These are phyloP conservation scores for Porites australiensis DNA, from an alignment of 64 coral and sea anemone species.

Conservation along the genomic window DNA sequence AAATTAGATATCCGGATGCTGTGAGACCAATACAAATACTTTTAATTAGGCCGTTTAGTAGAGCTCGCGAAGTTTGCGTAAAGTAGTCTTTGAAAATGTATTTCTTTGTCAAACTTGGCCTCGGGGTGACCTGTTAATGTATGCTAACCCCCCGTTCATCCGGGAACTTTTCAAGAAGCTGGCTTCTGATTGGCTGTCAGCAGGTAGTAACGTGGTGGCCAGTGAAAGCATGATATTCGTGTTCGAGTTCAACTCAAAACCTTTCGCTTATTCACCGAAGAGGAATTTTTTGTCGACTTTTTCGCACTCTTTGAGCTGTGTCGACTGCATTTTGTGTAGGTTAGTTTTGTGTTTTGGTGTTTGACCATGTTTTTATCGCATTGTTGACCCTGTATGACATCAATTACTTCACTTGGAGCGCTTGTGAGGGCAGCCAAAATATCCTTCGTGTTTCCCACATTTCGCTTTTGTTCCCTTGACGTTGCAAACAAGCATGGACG, in stretches of 20 bases:
- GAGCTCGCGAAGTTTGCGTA: neutral
- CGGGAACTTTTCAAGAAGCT: conserved; percentile 85
- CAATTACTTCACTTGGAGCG: conserved; percentile 99
- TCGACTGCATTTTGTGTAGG: conserved; percentile 90
- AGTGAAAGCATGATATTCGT: conserved; percentile 99
- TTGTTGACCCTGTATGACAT: conserved; percentile 99
- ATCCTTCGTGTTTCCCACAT: conserved; percentile 80
- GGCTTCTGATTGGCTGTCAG: conserved; percentile 97
- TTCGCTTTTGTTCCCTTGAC: conserved; percentile 99
- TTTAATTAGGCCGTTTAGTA: neutral
- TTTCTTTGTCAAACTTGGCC: conserved; percentile 63
- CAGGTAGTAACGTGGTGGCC: conserved; percentile 99
- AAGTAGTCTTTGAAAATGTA: conserved; percentile 5
- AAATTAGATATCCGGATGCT: neutral
- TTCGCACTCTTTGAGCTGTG: conserved; percentile 78
- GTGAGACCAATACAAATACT: conserved; percentile 10
- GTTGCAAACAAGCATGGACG: conserved; percentile 89
- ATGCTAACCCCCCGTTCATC: conserved; percentile 75
- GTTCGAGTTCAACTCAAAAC: conserved; percentile 88
- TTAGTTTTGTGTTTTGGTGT: conserved; percentile 98
- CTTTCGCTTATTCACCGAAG: conserved; percentile 92
- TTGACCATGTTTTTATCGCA: conserved; percentile 95
- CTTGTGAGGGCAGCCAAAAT: conserved; percentile 95
- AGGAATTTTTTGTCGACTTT: conserved; percentile 84
- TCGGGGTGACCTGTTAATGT: conserved; percentile 46